Conservation (phyloP, 2,888 invertebrate species). For the Kuschelorhynchus macadamiae region DNA sequence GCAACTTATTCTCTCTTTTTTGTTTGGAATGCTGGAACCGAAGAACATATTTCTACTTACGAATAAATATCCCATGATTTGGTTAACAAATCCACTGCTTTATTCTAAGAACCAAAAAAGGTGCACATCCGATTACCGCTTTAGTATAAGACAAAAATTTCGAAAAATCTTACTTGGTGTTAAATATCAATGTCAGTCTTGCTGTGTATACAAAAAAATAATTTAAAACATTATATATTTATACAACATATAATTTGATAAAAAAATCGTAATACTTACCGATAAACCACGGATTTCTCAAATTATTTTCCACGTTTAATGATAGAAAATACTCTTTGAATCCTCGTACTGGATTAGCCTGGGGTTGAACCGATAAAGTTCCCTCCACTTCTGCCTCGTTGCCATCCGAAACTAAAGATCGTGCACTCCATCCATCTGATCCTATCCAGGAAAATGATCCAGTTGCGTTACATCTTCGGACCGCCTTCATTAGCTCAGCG, state of each 20-base stretch:
- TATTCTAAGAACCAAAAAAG: no score
- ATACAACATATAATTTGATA: neutral
- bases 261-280: conserved; percentile 73
- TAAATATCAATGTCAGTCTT: no score
- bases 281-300: conserved; percentile 95
- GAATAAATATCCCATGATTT: no score
- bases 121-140: no score
- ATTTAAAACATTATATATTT: neutral
- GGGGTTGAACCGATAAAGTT: conserved; percentile 95
- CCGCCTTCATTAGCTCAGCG: conserved; percentile 94
- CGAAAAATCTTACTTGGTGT: no score
- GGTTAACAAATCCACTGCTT: no score
- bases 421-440: conserved; percentile 95
- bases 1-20: no score
- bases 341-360: conserved; percentile 89
- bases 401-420: conserved; percentile 87
- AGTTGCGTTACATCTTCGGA: conserved; percentile 88
- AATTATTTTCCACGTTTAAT: conserved; percentile 88
- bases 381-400: conserved; percentile 93
- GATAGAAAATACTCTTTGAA: conserved; percentile 90
- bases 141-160: no score
- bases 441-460: conserved; percentile 96
- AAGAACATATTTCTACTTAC: no score
- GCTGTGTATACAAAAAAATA: no score
- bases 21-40: no score